Percentiles rank a stretch among this genome's conserved stretches.
Evolutionary conservation across 2,797 vertebrate species (phyloP).

Genomic region (Pantherophis vulpinus): DNA sequence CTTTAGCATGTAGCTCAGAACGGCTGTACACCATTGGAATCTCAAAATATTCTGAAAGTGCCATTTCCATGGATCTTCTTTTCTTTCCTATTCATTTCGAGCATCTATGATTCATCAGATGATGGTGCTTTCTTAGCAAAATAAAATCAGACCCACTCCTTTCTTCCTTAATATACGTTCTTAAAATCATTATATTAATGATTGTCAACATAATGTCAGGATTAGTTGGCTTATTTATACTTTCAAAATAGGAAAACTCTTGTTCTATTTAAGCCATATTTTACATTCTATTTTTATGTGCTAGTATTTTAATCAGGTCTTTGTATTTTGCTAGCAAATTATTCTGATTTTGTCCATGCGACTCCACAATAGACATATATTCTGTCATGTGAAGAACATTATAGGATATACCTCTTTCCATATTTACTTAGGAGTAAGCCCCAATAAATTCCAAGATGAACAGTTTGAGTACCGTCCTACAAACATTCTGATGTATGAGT

Average conservation of each 20-base stretch:
- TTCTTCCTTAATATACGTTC: constrained; percentile 34
- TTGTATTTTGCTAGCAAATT: constrained; percentile 62
- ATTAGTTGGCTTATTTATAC: constrained; percentile 57
- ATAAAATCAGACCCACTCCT: constrained; percentile 22
- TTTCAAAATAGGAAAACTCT: constrained; percentile 56
- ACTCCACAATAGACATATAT: constrained; percentile 1
- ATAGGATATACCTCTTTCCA: constrained; percentile 40
- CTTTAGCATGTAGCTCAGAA: neutral
- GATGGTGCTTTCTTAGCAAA: constrained; percentile 60
- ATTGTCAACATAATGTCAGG: constrained; percentile 59
- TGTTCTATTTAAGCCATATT: constrained; percentile 71
- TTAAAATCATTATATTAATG: constrained; percentile 55
- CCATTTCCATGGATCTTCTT: constrained; percentile 16
- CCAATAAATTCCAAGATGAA: neutral
- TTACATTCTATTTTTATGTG: constrained; percentile 59
- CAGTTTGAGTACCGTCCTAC: neutral
- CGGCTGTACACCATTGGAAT: neutral
- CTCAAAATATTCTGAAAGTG: neutral
- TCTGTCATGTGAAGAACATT: neutral
- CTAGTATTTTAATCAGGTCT: constrained; percentile 72
- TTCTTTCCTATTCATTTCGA: constrained; percentile 20
- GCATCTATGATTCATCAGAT: constrained; percentile 40
- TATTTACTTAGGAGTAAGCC: neutral
- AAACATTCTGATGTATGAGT: neutral
- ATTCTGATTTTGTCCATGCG: constrained; percentile 28